Base-by-base conservation (phyloP, 2,888 invertebrate species). In the Agonopterix heracliana region DNA sequence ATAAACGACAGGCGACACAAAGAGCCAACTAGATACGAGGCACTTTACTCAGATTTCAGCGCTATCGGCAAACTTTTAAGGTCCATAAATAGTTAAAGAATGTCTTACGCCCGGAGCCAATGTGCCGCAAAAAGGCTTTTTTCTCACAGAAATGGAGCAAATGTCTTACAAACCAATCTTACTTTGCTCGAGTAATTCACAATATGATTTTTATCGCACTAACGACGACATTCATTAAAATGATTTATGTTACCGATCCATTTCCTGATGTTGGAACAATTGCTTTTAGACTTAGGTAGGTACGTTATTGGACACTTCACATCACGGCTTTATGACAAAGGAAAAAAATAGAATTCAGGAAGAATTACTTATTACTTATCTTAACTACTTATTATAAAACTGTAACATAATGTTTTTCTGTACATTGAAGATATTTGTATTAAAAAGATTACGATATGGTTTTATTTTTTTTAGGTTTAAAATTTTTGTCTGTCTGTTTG, bases 81-180 rank as follows among this genome's bases (percentile, higher is more conserved):
- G 56, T 54, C 57, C 59, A 60, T 60, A 78, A 78, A 79, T 73
- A 78, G 71, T 71, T 71, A 63, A 71, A 67, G 66, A 72, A 72
- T 61, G 67, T 69, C 61, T 68, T 61, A 13, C 35, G 34, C 35
- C n/a, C 42, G 13, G 14, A 42, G 47, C 47, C 26, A 26, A 26
- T 26, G 9, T 38, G 4, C 14, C 12, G 10, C 45, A 13, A 11
- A 36, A 44, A 38, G 38, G 38, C 11, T 38, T 38, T 38, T 11
- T 38, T 26, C 34, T 44, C 3, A 3, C 26, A 26, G 26, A 26
- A 26, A 26, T 26, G 26, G 26, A 26, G 26, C 26, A 26, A 26
- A 26, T 26, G 26, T 26, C 26, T 26, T 26, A 26, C 26, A 26
- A 7, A 26, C 26, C 26, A 26, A 26, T 26, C 26, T 26, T 14